These are phyloP conservation scores for Phasianus colchicus DNA, from an alignment of 2,113 vertebrate genomes.

Conservation along the genomic window DNA sequence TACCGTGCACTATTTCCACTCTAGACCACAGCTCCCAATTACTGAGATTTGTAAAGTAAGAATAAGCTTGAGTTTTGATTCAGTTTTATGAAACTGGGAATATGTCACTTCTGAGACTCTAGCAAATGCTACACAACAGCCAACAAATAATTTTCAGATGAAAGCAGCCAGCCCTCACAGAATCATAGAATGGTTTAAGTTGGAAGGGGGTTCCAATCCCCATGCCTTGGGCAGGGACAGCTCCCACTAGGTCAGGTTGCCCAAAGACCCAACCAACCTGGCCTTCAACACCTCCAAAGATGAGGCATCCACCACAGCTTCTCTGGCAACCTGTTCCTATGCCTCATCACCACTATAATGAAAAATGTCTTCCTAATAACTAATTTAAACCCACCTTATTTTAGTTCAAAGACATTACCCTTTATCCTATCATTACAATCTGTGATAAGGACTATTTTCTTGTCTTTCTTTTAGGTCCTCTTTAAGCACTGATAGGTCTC, in stretches of 20 bases:
- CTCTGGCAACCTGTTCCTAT: not conserved
- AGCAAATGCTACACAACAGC: not conserved
- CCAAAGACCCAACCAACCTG: not conserved
- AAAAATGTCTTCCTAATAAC: not conserved
- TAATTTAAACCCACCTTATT: not conserved
- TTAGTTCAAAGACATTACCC: not conserved
- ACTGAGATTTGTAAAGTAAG: not conserved
- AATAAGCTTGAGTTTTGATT: not conserved
- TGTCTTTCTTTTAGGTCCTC: not conserved
- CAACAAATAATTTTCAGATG: not conserved
- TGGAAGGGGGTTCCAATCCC: not conserved
- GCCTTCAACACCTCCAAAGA: not conserved
- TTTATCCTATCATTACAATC: not conserved
- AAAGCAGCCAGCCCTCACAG: not conserved
- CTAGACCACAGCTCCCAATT: not conserved
- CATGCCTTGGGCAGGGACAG: not conserved
- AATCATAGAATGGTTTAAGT: not conserved
- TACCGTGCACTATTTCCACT: not conserved
- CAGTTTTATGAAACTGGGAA: not conserved
- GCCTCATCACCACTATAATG: not conserved
- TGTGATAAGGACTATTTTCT: not conserved
- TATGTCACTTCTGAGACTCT: not conserved
- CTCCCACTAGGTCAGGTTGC: not conserved
- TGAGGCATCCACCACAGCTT: no score
- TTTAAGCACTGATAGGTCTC: not conserved